Conservation (phyloP, 2,113 vertebrate species). For the Trematomus loennbergii region DNA sequence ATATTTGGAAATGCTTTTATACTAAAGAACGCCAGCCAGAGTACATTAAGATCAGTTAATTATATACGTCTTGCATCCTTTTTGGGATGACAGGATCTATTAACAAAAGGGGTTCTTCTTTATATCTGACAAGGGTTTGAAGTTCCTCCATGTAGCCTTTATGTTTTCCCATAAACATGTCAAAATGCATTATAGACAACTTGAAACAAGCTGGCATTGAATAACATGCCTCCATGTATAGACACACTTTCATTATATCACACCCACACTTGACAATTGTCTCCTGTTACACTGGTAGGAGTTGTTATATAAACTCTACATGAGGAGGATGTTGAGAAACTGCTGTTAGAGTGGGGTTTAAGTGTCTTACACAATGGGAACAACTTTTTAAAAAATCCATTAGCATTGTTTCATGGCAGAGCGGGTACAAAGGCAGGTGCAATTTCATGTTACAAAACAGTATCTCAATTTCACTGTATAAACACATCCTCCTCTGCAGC, state of each 20-base stretch:
- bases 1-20: neutral
- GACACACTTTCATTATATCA: conserved; percentile 1
- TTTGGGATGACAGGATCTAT: neutral
- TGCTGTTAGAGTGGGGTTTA: neutral
- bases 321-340: neutral
- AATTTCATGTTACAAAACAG: neutral
- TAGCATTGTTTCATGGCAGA: neutral
- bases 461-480: neutral
- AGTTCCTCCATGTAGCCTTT: neutral
- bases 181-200: neutral
- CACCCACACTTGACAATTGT: neutral
- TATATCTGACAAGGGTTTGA: neutral
- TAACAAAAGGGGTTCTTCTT: neutral
- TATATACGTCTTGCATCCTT: neutral
- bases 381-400: neutral
- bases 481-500: conserved; percentile 4
- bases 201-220: neutral
- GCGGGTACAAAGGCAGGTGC: neutral
- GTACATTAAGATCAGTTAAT: neutral
- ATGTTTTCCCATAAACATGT: neutral
- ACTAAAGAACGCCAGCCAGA: neutral
- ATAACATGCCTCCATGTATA: neutral
- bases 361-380: conserved; percentile 5
- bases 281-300: neutral
- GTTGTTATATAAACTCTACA: neutral